Conservation (phyloP, 2,797 vertebrate species). For the Tinamus major region DNA sequence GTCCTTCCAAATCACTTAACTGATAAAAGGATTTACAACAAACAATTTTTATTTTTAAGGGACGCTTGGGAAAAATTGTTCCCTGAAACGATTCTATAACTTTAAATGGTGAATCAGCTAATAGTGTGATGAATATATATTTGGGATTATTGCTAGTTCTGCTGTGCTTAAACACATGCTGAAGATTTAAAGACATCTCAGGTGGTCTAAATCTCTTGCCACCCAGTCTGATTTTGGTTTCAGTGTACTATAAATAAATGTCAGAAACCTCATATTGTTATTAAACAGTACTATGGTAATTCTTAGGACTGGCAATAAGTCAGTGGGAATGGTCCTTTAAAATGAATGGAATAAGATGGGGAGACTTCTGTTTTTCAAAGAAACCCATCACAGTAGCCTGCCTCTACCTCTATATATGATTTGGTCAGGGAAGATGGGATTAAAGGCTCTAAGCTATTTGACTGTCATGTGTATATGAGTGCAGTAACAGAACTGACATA, state of each 20-base stretch:
- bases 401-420: not conserved
- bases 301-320: slow-evolving; percentile 24
- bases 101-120: slow-evolving; percentile 16
- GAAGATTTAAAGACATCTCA: slow-evolving; percentile 59
- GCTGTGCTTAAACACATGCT: slow-evolving; percentile 21
- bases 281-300: slow-evolving; percentile 21
- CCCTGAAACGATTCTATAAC: not conserved
- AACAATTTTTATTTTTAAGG: not conserved
- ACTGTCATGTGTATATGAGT: not conserved
- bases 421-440: not conserved
- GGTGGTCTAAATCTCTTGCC: slow-evolving; percentile 51
- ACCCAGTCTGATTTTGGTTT: slow-evolving; percentile 45
- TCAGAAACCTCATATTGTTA: slow-evolving; percentile 29
- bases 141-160: slow-evolving; percentile 33
- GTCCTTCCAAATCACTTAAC: not conserved
- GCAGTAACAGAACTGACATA: not conserved
- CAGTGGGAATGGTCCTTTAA: slow-evolving; percentile 30
- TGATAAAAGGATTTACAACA: not conserved
- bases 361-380: not conserved
- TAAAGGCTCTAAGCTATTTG: not conserved
- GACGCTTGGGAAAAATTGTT: not conserved
- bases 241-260: slow-evolving; percentile 39
- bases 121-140: slow-evolving; percentile 11
- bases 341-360: slow-evolving; percentile 31
- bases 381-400: not conserved